Evolutionary conservation across 2,113 vertebrate genomes (phyloP).

Genomic region (Ivindomyrus marchei): DNA sequence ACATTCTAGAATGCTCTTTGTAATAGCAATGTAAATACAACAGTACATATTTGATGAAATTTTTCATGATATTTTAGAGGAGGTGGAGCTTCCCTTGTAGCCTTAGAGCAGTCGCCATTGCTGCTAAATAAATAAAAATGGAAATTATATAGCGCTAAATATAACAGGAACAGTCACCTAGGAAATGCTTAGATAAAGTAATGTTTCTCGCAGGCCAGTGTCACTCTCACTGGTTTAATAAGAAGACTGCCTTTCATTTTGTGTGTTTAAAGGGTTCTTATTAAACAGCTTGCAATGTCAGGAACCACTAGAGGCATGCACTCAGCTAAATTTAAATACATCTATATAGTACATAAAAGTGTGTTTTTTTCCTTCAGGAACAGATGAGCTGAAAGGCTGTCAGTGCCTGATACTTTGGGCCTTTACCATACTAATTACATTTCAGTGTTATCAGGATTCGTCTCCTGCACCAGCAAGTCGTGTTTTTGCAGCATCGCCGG

Average conservation of each 20-base stretch:
- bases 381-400: neutral
- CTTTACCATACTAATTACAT: conserved; percentile 10
- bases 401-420: neutral
- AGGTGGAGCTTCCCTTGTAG: too few species aligned
- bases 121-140: neutral
- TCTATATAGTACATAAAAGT: neutral
- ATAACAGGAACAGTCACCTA: neutral
- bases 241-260: neutral
- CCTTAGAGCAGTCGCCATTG: too few species aligned
- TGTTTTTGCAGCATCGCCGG: neutral
- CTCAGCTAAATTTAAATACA: neutral
- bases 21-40: too few species aligned
- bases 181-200: neutral
- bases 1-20: too few species aligned
- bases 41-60: too few species aligned
- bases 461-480: neutral
- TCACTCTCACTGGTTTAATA: neutral
- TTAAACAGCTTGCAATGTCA: neutral
- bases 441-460: conserved; percentile 13
- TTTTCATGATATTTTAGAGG: too few species aligned
- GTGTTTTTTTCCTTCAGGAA: neutral
- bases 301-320: neutral
- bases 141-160: neutral
- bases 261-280: neutral
- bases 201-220: neutral